Conservation (phyloP, 2,888 invertebrate species). For the Seira musarum region DNA sequence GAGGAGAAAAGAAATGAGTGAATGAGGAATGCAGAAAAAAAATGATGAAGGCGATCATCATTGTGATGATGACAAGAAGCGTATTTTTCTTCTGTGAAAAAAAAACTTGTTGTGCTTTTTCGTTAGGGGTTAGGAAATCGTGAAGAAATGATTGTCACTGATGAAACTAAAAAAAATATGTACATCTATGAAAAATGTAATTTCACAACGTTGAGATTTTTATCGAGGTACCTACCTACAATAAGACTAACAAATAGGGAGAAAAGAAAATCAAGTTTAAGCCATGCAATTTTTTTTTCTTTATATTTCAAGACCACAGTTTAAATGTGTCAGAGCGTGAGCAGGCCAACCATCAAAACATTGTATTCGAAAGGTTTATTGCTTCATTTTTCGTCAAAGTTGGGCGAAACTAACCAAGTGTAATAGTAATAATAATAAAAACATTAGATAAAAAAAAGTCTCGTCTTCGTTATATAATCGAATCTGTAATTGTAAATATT, state of each 20-base stretch:
- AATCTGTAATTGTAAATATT: slow-evolving; percentile 16
- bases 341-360: slow-evolving; percentile 17
- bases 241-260: not conserved
- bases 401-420: slow-evolving; percentile 17
- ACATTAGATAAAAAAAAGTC: slow-evolving; percentile 3
- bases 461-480: slow-evolving; percentile 7
- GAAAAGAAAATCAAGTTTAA: slow-evolving; percentile 17
- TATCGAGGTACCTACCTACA: slow-evolving; percentile 2
- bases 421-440: slow-evolving; percentile 18
- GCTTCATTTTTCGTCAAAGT: slow-evolving; percentile 13
- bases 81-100: not conserved
- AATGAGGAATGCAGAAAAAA: not conserved
- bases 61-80: not conserved
- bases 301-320: not conserved
- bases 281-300: slow-evolving; percentile 7
- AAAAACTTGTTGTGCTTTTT: not conserved
- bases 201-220: not conserved
- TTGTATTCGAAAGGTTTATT: slow-evolving; percentile 10
- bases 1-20: not conserved
- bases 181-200: slow-evolving; percentile 25
- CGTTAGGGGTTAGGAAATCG: slow-evolving; percentile 16
- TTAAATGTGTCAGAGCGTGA: not conserved
- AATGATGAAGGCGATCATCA: slow-evolving; percentile 1
- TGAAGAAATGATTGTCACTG: slow-evolving; percentile 29
- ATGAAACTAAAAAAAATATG: slow-evolving; percentile 19